Evolutionary conservation across 2,113 vertebrate genomes (phyloP).

Genomic region (Oryzias curvinotus): DNA sequence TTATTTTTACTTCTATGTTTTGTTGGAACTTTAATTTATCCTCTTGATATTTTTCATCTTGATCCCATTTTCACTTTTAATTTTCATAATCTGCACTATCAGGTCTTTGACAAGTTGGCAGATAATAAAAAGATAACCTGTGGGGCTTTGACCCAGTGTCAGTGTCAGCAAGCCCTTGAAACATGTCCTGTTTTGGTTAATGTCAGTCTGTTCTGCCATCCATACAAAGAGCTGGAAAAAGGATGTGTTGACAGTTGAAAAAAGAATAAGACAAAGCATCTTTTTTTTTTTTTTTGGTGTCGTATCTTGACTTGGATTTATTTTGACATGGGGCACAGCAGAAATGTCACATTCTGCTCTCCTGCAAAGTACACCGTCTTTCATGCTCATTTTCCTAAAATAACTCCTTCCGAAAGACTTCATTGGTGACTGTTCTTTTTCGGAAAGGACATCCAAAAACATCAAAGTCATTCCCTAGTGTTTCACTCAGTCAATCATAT

Average conservation of each 20-base stretch:
- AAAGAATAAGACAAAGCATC: constrained; percentile 36
- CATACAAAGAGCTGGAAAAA: constrained; percentile 38
- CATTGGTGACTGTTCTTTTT: constrained; percentile 10
- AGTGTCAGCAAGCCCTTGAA: constrained; percentile 63
- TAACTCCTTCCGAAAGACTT: constrained; percentile 18
- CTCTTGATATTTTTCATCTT: constrained; percentile 20
- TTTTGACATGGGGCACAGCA: constrained; percentile 33
- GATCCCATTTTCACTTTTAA: constrained; percentile 29
- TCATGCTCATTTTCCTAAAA: constrained; percentile 36
- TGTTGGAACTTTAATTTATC: constrained; percentile 4
- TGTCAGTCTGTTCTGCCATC: constrained; percentile 52
- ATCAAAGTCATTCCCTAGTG: background rate
- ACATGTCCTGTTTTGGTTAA: constrained; percentile 60
- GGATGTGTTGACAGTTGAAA: constrained; percentile 49
- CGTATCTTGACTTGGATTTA: constrained; percentile 16
- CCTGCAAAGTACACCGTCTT: constrained; percentile 19
- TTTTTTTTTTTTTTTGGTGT: constrained; percentile 24
- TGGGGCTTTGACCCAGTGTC: constrained; percentile 66
- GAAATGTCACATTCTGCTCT: constrained; percentile 22
- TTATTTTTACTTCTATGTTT: background rate
- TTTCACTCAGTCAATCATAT: constrained; percentile 20
- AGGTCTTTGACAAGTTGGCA: constrained; percentile 35
- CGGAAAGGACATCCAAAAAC: constrained; percentile 1
- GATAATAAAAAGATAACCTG: constrained; percentile 54
- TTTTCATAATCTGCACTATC: constrained; percentile 48